Percentiles rank a stretch among this genome's conserved stretches.
Evolutionary conservation across 2,888 invertebrate species (phyloP).

Genomic region (Strigamia crassipes): DNA sequence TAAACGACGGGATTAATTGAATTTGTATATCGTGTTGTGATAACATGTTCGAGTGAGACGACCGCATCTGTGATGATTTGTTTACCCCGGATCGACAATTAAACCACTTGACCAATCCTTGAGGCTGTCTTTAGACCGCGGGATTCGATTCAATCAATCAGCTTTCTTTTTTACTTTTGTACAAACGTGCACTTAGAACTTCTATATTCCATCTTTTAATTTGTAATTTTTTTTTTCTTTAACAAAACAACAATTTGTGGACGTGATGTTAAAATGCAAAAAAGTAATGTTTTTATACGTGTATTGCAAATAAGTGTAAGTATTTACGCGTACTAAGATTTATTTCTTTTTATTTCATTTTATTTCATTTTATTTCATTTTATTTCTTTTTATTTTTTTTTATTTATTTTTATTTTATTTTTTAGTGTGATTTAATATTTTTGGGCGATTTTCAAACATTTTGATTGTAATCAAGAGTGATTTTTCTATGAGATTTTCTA

Average conservation of each 20-base stretch:
- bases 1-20: not conserved
- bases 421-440: not conserved
- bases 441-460: not conserved
- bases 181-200: not conserved
- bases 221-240: not conserved
- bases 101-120: constrained; percentile 5
- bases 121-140: not conserved
- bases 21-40: not conserved
- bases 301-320: constrained; percentile 4
- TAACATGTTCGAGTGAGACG: not conserved
- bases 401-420: not conserved
- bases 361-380: too few species aligned
- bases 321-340: not conserved
- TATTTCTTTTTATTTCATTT: not conserved
- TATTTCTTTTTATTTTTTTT: too few species aligned
- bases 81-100: not conserved
- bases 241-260: not conserved
- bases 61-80: not conserved
- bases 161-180: constrained; percentile 14
- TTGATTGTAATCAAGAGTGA: not conserved
- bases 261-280: not conserved
- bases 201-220: not conserved
- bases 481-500: not conserved
- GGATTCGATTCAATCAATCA: not conserved
- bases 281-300: not conserved